Conservation (phyloP, 2,113 vertebrate genomes). For the Zosterops borbonicus region DNA sequence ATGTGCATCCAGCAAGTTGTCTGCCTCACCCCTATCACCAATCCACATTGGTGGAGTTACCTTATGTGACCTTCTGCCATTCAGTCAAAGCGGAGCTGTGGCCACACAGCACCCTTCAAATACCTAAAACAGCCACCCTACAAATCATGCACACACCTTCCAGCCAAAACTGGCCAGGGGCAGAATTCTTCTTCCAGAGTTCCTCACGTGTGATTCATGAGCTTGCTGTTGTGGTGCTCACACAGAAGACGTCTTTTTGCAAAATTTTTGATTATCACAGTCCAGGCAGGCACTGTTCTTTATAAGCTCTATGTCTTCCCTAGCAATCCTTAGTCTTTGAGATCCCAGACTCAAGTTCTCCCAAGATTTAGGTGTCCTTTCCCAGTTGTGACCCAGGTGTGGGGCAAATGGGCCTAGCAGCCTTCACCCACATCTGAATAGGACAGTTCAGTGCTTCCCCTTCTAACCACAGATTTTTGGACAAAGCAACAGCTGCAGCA, state of each 20-base stretch:
- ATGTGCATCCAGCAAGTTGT: background rate
- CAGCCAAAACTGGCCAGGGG: background rate
- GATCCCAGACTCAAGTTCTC: background rate
- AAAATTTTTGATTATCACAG: background rate
- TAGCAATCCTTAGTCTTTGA: background rate
- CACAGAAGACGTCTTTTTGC: background rate
- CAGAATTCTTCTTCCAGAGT: background rate
- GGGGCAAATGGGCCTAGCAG: background rate
- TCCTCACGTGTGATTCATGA: rapidly evolving
- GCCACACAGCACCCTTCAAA: background rate
- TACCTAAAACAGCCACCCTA: background rate
- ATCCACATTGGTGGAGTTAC: background rate
- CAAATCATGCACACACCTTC: background rate
- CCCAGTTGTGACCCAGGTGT: rapidly evolving
- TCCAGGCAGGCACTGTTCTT: background rate
- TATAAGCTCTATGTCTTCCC: background rate
- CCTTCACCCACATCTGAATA: background rate
- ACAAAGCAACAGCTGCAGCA: background rate
- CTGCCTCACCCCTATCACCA: background rate
- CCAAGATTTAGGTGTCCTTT: background rate
- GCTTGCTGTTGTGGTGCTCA: background rate
- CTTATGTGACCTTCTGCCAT: background rate
- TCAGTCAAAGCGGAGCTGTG: background rate
- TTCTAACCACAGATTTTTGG: background rate
- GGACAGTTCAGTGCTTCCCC: background rate